Percentiles rank a stretch among this genome's conserved stretches.
Evolutionary conservation across 2,797 vertebrate genomes (phyloP).

Genomic region (Champsocephalus gunnari): DNA sequence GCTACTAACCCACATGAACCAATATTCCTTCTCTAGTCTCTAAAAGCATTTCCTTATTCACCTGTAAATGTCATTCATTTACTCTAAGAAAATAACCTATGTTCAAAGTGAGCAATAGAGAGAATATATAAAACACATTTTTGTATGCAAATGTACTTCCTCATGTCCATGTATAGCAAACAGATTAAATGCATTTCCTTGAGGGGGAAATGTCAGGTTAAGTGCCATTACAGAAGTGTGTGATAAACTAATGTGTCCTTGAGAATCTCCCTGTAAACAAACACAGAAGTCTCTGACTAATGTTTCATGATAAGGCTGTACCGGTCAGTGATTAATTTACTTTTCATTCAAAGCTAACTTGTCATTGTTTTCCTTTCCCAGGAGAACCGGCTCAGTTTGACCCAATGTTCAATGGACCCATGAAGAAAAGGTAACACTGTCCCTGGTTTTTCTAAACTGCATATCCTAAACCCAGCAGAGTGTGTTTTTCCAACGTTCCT

Average conservation of each 20-base stretch:
- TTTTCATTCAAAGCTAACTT: neutral
- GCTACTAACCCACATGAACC: constrained; percentile 28
- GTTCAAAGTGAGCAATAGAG: neutral
- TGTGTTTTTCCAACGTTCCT: constrained; percentile 17
- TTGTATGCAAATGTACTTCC: neutral
- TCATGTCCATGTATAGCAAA: neutral
- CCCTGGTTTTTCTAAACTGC: neutral
- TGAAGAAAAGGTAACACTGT: constrained; percentile 85
- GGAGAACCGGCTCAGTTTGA: constrained; percentile 86
- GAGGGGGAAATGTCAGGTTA: neutral
- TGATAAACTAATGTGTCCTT: constrained; percentile 21
- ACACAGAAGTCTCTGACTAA: constrained; percentile 27
- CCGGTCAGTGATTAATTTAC: neutral
- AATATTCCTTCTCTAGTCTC: neutral
- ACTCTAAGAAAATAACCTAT: constrained; percentile 1
- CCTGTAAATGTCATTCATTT: constrained; percentile 37
- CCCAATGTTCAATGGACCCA: constrained; percentile 87
- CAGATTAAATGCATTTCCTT: constrained; percentile 13
- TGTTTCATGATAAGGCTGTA: neutral
- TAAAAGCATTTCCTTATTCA: constrained; percentile 15
- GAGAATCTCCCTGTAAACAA: constrained; percentile 13
- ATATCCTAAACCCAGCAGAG: constrained; percentile 1
- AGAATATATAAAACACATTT: neutral
- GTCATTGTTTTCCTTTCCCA: constrained; percentile 58
- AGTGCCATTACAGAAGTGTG: neutral